These are phyloP conservation scores for Xerus rutilus DNA, from an alignment of 2,797 vertebrate species.

Conservation along the genomic window DNA sequence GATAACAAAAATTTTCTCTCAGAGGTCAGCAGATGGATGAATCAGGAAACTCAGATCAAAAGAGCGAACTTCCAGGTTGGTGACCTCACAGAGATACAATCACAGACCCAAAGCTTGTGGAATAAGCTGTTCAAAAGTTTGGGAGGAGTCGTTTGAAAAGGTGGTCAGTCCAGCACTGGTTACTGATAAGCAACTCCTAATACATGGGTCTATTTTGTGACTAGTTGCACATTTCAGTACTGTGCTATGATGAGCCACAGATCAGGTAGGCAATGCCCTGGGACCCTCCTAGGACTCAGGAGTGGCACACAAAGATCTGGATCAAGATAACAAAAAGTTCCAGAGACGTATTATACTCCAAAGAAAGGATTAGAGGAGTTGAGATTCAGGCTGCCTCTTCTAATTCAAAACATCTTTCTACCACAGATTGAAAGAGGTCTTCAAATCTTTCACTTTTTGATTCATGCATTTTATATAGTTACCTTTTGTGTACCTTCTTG, in stretches of 20 bases:
- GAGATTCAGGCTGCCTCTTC: not conserved
- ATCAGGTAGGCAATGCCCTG: not conserved
- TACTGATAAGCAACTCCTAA: constrained; percentile 34
- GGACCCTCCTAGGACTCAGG: not conserved
- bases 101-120: not conserved
- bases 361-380: not conserved
- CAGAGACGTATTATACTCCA: not conserved
- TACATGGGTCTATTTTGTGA: not conserved
- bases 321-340: not conserved
- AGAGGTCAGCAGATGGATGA: constrained; percentile 24
- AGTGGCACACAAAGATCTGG: not conserved
- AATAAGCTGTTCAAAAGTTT: constrained; percentile 18
- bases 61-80: not conserved
- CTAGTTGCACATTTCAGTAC: not conserved
- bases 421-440: not conserved
- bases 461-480: not conserved
- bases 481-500: not conserved
- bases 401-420: not conserved
- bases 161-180: not conserved
- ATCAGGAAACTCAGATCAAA: constrained; percentile 64
- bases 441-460: not conserved
- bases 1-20: constrained; percentile 61
- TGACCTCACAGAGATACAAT: constrained; percentile 43
- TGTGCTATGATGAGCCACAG: not conserved
- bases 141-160: constrained; percentile 44